Conservation (phyloP, 2,888 invertebrate species). For the Cryptophagus acutangulus region DNA sequence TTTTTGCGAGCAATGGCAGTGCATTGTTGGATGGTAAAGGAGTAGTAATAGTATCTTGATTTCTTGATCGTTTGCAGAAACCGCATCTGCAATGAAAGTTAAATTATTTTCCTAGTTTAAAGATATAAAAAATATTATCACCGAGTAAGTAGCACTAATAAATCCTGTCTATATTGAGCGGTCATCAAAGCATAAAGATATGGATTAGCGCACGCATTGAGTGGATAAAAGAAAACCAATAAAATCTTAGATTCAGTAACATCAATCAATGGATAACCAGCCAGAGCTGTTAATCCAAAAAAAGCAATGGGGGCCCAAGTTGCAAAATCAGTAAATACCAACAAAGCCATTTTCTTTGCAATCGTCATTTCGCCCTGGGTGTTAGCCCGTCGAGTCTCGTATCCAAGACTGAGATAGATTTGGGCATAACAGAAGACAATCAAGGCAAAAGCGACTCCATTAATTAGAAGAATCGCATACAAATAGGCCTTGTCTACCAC, state of each 20-base stretch:
- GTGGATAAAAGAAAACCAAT: conserved; percentile 84
- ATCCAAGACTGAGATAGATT: conserved; percentile 74
- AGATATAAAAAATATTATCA: conserved; percentile 44
- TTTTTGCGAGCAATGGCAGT: conserved; percentile 30
- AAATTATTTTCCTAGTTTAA: background rate
- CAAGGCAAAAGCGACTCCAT: conserved; percentile 74
- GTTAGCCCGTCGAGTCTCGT: conserved; percentile 56
- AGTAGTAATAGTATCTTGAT: conserved; percentile 50
- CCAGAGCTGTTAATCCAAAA: conserved; percentile 79
- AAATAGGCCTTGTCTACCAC: conserved; percentile 69
- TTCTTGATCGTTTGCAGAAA: conserved; percentile 49
- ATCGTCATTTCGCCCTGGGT: conserved; percentile 65
- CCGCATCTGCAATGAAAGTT: conserved; percentile 50
- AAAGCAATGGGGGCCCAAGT: conserved; percentile 88
- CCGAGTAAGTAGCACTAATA: conserved; percentile 62
- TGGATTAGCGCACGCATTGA: conserved; percentile 90
- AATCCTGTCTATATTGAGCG: conserved; percentile 76
- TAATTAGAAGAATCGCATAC: conserved; percentile 67
- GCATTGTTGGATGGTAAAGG: conserved; percentile 36
- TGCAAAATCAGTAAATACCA: conserved; percentile 77
- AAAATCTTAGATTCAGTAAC: conserved; percentile 76
- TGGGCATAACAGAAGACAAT: conserved; percentile 82
- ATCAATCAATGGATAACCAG: conserved; percentile 78
- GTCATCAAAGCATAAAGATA: conserved; percentile 88
- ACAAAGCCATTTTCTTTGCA: conserved; percentile 86